A percentile compares a stretch with the other conserved stretches of the same genome.
phyloP scores from a whole-genome alignment of 1,140 invertebrate species.

The Rhopalosiphum padi region DNA sequence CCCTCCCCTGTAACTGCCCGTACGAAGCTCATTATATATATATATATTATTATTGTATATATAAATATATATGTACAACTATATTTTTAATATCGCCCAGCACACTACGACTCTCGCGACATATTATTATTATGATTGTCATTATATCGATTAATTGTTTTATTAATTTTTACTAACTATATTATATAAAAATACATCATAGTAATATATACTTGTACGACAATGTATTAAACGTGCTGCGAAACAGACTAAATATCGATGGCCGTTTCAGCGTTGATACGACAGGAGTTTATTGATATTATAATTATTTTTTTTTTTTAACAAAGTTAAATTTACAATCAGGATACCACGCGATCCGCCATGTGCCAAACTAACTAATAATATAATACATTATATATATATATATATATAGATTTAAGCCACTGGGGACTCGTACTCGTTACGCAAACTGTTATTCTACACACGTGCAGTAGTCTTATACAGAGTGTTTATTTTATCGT shows the following conservation, averaged over 20 bases:
- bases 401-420: background rate
- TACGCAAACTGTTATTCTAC: background rate
- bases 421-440: constrained; percentile 11
- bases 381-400: background rate
- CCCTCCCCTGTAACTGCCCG: no score
- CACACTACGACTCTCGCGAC: background rate
- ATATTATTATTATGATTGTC: background rate
- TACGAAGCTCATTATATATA: background rate
- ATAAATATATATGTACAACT: background rate
- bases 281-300: background rate
- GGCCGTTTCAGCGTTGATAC: background rate
- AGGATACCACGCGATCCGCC: background rate
- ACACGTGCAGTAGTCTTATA: background rate
- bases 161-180: constrained; percentile 19
- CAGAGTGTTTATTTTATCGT: background rate
- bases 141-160: background rate
- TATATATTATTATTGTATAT: background rate
- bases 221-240: background rate
- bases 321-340: background rate
- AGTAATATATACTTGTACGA: background rate
- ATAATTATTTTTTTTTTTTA: background rate
- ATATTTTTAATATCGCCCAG: background rate
- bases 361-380: constrained; percentile 51
- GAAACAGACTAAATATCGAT: background rate
- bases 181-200: background rate